Base-by-base conservation (phyloP, 2,797 vertebrate species). In the Carduelis carduelis region DNA sequence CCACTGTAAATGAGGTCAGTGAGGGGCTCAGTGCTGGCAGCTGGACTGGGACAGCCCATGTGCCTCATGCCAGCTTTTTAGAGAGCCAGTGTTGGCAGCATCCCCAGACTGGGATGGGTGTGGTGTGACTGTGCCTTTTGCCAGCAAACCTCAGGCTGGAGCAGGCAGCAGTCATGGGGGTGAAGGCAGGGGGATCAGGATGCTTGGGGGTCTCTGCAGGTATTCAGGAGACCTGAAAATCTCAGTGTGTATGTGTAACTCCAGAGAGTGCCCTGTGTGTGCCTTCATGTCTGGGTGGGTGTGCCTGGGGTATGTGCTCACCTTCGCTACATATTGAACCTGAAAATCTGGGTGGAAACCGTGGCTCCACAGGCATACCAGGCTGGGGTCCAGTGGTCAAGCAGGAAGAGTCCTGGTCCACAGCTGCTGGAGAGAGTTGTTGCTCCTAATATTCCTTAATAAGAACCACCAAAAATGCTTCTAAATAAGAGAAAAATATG, bases 361-460 rank as follows among this genome's bases (percentile, higher is more conserved):
- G 14, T 82, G 59, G 3, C 5, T 64, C 15, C 14, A 30, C 1
- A 3, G 22, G 5, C 2, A 2, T 24, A 27, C 3, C 0, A 15
- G 20, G 19, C 14, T 92, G 39, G 27, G 21, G 61, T 53, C 32
- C 34, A 56, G 46, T 5, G 17, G 26, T 28, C 6, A 14, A 53
- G 15, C 17, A 47, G 24, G 28, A 64, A 61, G 12, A 63, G 6
- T 77, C 43, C 27, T 14, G 4, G 30, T 21, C 8, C 5, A 3
- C 15, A 60, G 22, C 6, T 66, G 4, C n/a, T 87, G 27, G 52
- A 64, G 21, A 5, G 4, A 55, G 5, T 1, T 2, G 23, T 17
- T 71, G 4, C 26, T 85, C 14, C 59, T 84, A 46, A 70, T 22
- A 61, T 24, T 32, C 28, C 12, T 52, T 72, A 68, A 30, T 15